Evolutionary conservation across 2,113 vertebrate genomes (phyloP), one percentile per base, ranked within the genome.

Genomic region (Ctenomys sociabilis): DNA sequence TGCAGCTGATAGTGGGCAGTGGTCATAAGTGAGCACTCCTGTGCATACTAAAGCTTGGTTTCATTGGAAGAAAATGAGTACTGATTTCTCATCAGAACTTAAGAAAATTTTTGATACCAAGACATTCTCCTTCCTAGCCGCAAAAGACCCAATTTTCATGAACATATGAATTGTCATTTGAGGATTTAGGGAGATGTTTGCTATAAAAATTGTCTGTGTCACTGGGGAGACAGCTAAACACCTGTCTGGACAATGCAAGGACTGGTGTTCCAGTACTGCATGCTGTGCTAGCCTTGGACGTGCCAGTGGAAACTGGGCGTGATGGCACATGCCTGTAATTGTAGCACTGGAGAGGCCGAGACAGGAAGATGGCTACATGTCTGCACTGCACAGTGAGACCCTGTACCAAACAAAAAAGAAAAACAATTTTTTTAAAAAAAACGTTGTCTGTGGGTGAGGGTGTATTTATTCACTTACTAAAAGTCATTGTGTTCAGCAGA

Each of bases 51-150:
- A 86, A 14, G 6, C 22, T 43, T 45, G 45, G 45, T 83, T 93
- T 45, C 37, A 7, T 59, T 87, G 52, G 88, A 96, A 81, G 66
- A 95, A 95, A 93, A 90, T 32, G 32, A 95, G 77, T 24, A 21
- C 54, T 49, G 30, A 19, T 82, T 96, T 95, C 45, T 88, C 0
- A 72, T 40, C 54, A 96, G 64, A 75, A 54, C 52, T 5, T 4
- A 86, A 64, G 70, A 88, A 35, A 17, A 45, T 17, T 57, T 93
- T 83, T 43, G 1, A 4, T 85, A 70, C 17, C 26, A 77, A 78
- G n/a, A 88, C 32, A 77, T 93, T 86, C 75, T 61, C 80, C 7
- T 90, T 30, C 22, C 43, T 49, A 26, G 12, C 17, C 30, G 28
- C 2, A 73, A 61, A 85, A 75, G 30, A 73, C 21, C 8, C 26